A percentile compares a stretch with the other conserved stretches of the same genome.
Evolutionary conservation across 2,113 vertebrate genomes (phyloP).

Genomic region (Oreochromis aureus): DNA sequence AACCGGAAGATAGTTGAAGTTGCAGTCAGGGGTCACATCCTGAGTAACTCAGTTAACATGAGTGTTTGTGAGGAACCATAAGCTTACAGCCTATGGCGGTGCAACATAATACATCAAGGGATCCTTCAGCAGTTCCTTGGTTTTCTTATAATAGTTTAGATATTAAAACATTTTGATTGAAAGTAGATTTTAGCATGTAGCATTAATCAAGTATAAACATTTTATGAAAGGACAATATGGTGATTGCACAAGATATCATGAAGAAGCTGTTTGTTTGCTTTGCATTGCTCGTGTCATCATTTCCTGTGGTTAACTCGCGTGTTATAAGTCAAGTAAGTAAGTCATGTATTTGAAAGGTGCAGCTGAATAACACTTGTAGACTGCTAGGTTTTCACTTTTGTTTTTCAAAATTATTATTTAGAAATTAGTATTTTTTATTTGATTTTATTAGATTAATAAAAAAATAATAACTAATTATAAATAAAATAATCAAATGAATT

Average conservation of each 20-base stretch:
- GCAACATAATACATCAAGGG: neutral
- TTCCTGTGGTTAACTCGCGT: neutral
- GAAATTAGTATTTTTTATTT: neutral
- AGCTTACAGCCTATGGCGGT: neutral
- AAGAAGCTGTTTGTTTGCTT: neutral
- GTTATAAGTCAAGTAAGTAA: neutral
- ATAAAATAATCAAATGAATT: neutral
- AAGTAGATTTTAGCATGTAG: neutral
- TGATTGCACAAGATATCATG: neutral
- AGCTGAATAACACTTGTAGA: neutral
- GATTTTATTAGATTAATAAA: neutral
- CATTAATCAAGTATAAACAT: neutral
- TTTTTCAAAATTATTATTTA: neutral
- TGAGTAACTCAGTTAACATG: constrained; percentile 37
- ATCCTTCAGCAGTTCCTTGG: neutral
- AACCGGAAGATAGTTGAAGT: constrained; percentile 39
- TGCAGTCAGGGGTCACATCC: constrained; percentile 22
- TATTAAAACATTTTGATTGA: neutral
- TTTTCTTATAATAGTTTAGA: neutral
- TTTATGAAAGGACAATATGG: neutral
- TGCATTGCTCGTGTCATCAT: neutral
- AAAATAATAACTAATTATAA: neutral
- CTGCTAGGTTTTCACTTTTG: neutral
- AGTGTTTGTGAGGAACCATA: neutral
- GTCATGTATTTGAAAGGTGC: neutral